These are phyloP conservation scores for Tanypteryx hageni DNA, from an alignment of 2,888 invertebrate species.

Conservation along the genomic window DNA sequence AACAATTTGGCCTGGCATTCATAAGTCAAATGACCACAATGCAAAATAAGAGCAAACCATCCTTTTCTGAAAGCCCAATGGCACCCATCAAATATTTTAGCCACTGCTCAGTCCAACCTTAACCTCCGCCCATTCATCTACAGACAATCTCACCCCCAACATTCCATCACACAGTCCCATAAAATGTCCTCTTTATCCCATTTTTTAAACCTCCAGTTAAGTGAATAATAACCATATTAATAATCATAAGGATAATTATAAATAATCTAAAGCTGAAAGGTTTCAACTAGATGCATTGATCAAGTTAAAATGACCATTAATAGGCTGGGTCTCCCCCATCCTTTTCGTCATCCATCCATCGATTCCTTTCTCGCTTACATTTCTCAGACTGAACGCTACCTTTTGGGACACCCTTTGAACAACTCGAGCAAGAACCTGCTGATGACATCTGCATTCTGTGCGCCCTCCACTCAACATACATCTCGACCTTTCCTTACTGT, in stretches of 20 bases:
- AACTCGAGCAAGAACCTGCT: constrained; percentile 44
- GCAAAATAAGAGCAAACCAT: constrained; percentile 26
- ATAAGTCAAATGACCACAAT: constrained; percentile 19
- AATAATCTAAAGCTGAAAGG: constrained; percentile 66
- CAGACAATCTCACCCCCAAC: constrained; percentile 42
- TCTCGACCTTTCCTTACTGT: constrained; percentile 42
- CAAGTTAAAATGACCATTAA: constrained; percentile 63
- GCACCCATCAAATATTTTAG: constrained; percentile 51
- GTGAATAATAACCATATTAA: constrained; percentile 63
- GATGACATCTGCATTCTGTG: constrained; percentile 45
- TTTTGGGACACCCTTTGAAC: constrained; percentile 47
- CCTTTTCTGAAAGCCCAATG: constrained; percentile 40
- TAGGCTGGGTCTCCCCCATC: constrained; percentile 29
- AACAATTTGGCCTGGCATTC: constrained; percentile 33
- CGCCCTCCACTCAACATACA: constrained; percentile 28
- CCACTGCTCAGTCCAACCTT: constrained; percentile 50
- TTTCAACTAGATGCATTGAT: constrained; percentile 64
- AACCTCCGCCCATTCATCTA: constrained; percentile 48
- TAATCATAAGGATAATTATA: constrained; percentile 65
- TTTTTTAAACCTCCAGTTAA: constrained; percentile 62
- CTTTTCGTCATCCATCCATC: constrained; percentile 57
- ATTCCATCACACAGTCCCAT: constrained; percentile 60
- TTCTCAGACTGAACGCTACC: constrained; percentile 36
- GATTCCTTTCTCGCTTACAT: constrained; percentile 37
- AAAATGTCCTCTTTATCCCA: constrained; percentile 63